Conservation (phyloP, 92 coral and sea anemone species). For the Phenganax stokvisi region DNA sequence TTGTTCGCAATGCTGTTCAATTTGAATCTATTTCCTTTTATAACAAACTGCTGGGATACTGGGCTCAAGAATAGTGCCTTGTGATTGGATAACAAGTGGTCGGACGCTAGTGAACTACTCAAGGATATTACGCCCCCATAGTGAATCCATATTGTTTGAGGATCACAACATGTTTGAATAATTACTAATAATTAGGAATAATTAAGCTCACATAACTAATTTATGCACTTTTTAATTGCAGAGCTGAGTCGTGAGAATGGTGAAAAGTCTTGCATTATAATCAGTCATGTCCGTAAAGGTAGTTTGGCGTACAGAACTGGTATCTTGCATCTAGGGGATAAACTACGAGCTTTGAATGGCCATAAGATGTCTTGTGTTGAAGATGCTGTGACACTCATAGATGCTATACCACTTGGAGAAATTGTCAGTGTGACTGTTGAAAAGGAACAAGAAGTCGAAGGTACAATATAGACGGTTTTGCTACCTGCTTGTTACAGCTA, state of each 20-base stretch:
- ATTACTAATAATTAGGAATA: background rate
- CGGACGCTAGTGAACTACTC: conserved; percentile 8
- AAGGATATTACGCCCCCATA: background rate
- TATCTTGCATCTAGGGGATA: conserved; percentile 21
- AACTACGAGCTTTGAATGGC: conserved; percentile 17
- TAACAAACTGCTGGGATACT: conserved; percentile 5
- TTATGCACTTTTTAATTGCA: background rate
- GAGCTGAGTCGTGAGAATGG: background rate
- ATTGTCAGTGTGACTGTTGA: conserved; percentile 29
- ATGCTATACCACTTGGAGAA: conserved; percentile 29
- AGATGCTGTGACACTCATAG: conserved; percentile 13
- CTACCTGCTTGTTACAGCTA: background rate
- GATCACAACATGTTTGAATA: background rate
- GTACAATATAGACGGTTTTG: background rate
- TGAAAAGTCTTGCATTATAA: conserved; percentile 1
- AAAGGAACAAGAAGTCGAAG: conserved; percentile 30
- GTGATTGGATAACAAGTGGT: background rate
- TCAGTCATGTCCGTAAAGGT: conserved; percentile 40
- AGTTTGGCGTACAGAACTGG: conserved; percentile 37
- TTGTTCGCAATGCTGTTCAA: background rate
- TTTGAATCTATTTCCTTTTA: background rate
- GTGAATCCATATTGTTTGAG: no score
- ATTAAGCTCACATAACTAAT: background rate
- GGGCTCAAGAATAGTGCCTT: background rate
- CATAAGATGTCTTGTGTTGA: conserved; percentile 21